Conservation (phyloP, 2,888 invertebrate species). For the Microctonus brassicae region DNA sequence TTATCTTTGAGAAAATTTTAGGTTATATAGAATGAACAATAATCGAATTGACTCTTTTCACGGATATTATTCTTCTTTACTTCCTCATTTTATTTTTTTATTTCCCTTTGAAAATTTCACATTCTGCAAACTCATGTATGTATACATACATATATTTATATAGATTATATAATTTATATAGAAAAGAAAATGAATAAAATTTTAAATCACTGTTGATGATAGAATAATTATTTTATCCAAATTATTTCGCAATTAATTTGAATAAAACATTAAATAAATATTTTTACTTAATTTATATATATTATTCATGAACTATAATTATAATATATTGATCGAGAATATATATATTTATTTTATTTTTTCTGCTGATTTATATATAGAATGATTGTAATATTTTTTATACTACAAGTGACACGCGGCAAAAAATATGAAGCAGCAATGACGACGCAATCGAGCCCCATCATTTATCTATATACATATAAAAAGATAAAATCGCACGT, state of each 20-base stretch:
- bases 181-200: no score
- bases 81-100: neutral
- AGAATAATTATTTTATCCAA: no score
- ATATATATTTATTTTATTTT: slow-evolving; percentile 10
- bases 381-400: neutral
- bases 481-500: no score
- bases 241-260: no score
- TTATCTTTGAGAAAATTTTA: neutral
- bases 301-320: no score
- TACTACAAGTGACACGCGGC: neutral
- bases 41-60: neutral
- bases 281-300: no score
- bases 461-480: slow-evolving; percentile 19
- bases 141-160: no score
- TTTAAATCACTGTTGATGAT: no score
- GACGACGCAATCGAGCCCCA: slow-evolving; percentile 26
- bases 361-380: neutral
- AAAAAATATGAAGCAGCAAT: slow-evolving; percentile 28
- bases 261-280: no score
- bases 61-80: neutral
- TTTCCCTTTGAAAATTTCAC: no score
- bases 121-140: neutral
- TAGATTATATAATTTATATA: no score
- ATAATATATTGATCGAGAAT: no score
- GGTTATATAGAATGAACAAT: neutral